Evolutionary conservation across 2,888 invertebrate genomes (phyloP).

Genomic region (Eugnorisma glareosa): DNA sequence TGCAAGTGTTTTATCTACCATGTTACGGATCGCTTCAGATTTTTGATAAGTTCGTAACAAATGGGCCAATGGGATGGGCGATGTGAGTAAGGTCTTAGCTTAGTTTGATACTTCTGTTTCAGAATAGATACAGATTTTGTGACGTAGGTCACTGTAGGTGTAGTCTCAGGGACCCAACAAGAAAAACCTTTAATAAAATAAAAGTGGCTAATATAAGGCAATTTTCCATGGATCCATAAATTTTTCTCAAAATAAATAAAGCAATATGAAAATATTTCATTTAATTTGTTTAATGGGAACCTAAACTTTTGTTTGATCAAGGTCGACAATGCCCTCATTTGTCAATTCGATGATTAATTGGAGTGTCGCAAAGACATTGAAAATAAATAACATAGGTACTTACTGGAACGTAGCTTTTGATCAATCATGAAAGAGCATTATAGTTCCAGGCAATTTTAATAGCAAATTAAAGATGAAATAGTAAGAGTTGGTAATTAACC

Average conservation of each 20-base stretch:
- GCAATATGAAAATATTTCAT: background rate
- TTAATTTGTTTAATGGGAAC: conserved; percentile 30
- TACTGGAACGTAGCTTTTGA: conserved; percentile 1
- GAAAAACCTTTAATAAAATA: background rate
- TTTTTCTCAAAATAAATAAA: background rate
- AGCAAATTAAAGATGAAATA: conserved; percentile 14
- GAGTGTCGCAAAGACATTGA: conserved; percentile 7
- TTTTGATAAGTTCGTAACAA: conserved; percentile 50
- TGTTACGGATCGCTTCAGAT: conserved; percentile 51
- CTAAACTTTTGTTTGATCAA: conserved; percentile 17
- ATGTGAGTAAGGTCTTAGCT: conserved; percentile 2
- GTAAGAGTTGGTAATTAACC: conserved; percentile 6
- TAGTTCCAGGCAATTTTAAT: conserved; percentile 28
- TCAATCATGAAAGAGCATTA: conserved; percentile 5
- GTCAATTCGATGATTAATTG: conserved; percentile 31
- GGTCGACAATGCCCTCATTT: conserved; percentile 23
- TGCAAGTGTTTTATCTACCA: conserved; percentile 60
- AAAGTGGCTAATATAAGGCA: background rate
- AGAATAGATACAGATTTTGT: background rate
- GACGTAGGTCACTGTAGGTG: background rate
- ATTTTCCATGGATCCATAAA: background rate
- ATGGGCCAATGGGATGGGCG: conserved; percentile 5
- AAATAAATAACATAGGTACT: conserved; percentile 10
- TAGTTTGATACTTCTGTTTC: background rate
- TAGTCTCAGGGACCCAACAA: background rate